phyloP scores from a whole-genome alignment of 1,140 invertebrate genomes.

The Pomacea maculata region DNA sequence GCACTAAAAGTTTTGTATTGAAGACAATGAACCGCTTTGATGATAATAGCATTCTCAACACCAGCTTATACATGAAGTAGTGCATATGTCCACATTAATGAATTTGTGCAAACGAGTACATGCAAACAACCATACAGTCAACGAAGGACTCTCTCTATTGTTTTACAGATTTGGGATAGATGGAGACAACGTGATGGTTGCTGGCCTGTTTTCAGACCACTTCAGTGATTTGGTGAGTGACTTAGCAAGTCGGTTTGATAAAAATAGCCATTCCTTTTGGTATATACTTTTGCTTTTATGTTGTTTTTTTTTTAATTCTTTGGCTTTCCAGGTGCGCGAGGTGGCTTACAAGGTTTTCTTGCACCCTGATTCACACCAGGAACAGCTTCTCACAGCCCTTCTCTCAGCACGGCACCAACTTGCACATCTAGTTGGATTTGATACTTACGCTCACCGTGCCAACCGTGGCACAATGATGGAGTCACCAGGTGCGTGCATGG shows the following conservation, averaged over 20 bases:
- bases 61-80: too few relatives aligned
- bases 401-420: conserved; percentile 79
- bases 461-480: conserved; percentile 88
- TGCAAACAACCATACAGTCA: background rate
- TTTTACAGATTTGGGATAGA: conserved; percentile 77
- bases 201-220: conserved; percentile 83
- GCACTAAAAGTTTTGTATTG: background rate
- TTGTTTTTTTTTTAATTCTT: background rate
- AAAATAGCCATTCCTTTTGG: too few relatives aligned
- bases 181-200: conserved; percentile 78
- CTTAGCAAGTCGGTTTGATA: too few relatives aligned
- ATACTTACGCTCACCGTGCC: conserved; percentile 87
- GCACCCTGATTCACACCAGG: conserved; percentile 81
- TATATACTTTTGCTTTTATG: background rate
- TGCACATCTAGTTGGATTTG: conserved; percentile 86
- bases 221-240: conserved; percentile 71
- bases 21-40: background rate
- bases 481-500: conserved; percentile 69
- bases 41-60: too few relatives aligned
- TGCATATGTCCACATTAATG: too few relatives aligned
- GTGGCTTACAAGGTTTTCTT: conserved; percentile 88
- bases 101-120: too few relatives aligned
- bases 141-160: background rate
- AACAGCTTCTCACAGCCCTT: conserved; percentile 77
- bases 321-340: conserved; percentile 75